Evolutionary conservation across 92 coral and sea anemone species (phyloP), one percentile per base, ranked within the genome.

Genomic region (Bergia sp.): DNA sequence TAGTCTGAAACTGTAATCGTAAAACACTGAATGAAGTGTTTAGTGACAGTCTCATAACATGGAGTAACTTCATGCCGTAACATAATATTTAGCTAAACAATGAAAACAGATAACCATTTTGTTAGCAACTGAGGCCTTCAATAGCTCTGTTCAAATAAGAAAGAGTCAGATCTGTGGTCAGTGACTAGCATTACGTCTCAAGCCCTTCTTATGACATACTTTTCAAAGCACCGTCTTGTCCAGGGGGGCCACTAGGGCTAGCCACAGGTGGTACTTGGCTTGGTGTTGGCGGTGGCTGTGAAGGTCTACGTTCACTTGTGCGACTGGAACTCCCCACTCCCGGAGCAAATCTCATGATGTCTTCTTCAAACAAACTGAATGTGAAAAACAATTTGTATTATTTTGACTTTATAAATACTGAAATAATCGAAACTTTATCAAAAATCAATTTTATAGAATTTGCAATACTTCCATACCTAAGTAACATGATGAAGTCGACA

Each of bases 401-500:
- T 4, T 23, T 38, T 15, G 40, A 61, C 69, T 21, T 2, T 18
- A 61, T 7, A 13, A 18, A 1, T 11, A 11, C 13, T 53, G 58
- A 53, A 53, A 53, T 11, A 61, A 61, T 23, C 11, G 69, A 61
- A 61, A 15, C 7, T 1, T 7, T 21, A 15, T 3, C 1, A 15
- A 5, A 36, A 38, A 39, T 5, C 18, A 9, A 5, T n/a, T 49
- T 16, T 20, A 42, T 41, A 53, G 13, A 38, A 20, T n/a, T 40
- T 39, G 58, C 10, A 58, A 73, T n/a, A 21, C 3, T 20, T 1
- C 71, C 85, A n/a, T 76, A 96, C 99, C 99, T 97, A 4, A 97
- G 90, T 40, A 97, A 69, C 96, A 94, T 93, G 41, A 96, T 91
- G 84, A 97, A 97, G 86, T 97, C 98, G 74, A 97, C 91, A 58